Base-by-base conservation (phyloP, 2,888 invertebrate species). In the Harpalus rufipes region DNA sequence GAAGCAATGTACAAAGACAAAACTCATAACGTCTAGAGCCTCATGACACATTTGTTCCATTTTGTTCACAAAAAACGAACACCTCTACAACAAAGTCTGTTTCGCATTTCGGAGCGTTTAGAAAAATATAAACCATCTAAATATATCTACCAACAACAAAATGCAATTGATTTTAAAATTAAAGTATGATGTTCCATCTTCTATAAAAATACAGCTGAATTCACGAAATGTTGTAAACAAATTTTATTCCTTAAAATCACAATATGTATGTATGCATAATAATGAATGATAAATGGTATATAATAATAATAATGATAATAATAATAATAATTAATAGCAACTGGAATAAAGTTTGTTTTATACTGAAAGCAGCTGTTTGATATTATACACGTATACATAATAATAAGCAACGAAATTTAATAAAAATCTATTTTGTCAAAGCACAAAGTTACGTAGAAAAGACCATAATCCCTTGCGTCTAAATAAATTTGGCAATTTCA, bases 51-150 rank as follows among this genome's bases (percentile, higher is more conserved):
- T 21, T 78, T 58, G 76, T 76, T 76, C 76, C 76, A 76, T 18
- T 76, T 68, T 39, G 32, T 41, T 76, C 76, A 76, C 76, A 76
- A 51, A 21, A 76, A 56, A 76, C 56, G 56, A 58, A 41, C 72
- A 74, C 72, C 16, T 74, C 44, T 44, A 72, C 72, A 78, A 78
- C 78, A 78, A 78, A 58, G 41, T 78, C 78, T 56, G 59, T 59
- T 80, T 80, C 59, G 59, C 80, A 80, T 41, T 80, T 61, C 61
- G 80, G 61, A 80, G 59, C 61, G 39, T 80, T 61, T 80, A 82
- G 58, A 81, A 82, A 82, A 72, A 82, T 82, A 82, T 82, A 82
- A 82, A 82, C 82, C 51, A 82, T 82, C 58, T 82, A 82, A 82
- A 74, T 74, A 82, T 74, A 74, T 82, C 61, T 80, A 80, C 61